Conservation (phyloP, 2,113 vertebrate genomes). For the Rhinoptilus africanus region DNA sequence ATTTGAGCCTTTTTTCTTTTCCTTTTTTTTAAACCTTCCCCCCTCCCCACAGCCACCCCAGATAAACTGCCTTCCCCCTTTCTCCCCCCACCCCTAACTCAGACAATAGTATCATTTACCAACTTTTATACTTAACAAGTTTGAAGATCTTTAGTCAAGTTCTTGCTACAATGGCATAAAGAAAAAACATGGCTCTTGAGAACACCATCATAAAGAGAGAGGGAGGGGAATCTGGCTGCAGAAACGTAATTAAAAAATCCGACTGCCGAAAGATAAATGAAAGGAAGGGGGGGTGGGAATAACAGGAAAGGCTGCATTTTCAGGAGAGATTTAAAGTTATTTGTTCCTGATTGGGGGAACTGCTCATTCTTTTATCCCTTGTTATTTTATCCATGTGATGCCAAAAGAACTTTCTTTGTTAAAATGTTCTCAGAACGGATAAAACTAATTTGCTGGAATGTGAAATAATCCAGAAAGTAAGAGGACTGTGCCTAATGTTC, state of each 20-base stretch:
- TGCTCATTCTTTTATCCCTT: constrained; percentile 67
- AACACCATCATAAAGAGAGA: constrained; percentile 22
- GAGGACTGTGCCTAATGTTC: constrained; percentile 70
- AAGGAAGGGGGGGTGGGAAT: constrained; percentile 18
- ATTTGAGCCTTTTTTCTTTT: constrained; percentile 74
- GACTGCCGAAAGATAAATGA: constrained; percentile 63
- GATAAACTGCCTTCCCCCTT: constrained; percentile 68
- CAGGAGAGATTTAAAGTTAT: constrained; percentile 69
- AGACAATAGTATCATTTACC: constrained; percentile 82
- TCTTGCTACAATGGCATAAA: constrained; percentile 69
- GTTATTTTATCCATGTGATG: constrained; percentile 73
- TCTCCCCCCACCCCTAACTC: background rate
- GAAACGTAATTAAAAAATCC: constrained; percentile 66
- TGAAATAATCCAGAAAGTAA: constrained; percentile 79
- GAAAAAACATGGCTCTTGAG: constrained; percentile 56
- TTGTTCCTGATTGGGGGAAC: constrained; percentile 73
- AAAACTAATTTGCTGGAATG: constrained; percentile 79
- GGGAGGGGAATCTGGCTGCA: constrained; percentile 29
- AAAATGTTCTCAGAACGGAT: constrained; percentile 74
- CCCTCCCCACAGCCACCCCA: constrained; percentile 24
- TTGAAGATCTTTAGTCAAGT: constrained; percentile 75
- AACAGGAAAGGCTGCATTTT: constrained; percentile 69
- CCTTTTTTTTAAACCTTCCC: background rate
- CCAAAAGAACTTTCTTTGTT: constrained; percentile 76
- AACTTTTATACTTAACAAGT: constrained; percentile 79